Evolutionary conservation across 2,797 vertebrate genomes (phyloP).

Genomic region (Carcharodon carcharias): DNA sequence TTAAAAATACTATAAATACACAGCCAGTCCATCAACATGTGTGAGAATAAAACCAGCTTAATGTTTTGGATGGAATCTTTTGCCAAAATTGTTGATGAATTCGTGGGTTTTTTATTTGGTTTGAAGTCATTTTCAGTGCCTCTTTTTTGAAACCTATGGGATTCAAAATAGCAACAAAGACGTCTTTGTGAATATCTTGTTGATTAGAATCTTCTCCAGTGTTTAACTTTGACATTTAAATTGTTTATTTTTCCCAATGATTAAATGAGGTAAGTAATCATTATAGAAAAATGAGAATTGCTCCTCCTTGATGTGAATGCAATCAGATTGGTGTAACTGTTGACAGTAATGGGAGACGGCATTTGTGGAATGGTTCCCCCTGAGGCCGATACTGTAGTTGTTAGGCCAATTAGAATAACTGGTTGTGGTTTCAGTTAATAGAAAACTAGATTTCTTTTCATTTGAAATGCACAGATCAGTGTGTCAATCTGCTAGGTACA

Average conservation of each 20-base stretch:
- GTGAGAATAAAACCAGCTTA: background rate
- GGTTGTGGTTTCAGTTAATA: constrained; percentile 38
- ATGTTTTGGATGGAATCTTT: background rate
- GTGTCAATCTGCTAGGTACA: background rate
- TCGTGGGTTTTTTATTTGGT: background rate
- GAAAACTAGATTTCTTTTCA: constrained; percentile 31
- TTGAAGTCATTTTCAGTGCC: background rate
- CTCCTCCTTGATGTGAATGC: constrained; percentile 35
- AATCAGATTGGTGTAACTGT: constrained; percentile 32
- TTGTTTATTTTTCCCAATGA: constrained; percentile 31
- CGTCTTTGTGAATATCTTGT: constrained; percentile 25
- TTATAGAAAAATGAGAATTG: constrained; percentile 35
- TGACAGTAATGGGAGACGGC: constrained; percentile 34
- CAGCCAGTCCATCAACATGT: background rate
- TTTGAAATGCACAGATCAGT: constrained; percentile 23
- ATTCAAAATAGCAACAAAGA: constrained; percentile 13
- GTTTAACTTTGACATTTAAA: constrained; percentile 30
- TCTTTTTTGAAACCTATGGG: background rate
- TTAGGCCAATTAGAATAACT: constrained; percentile 37
- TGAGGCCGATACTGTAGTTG: constrained; percentile 31
- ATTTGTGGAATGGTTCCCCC: constrained; percentile 32
- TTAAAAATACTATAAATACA: background rate
- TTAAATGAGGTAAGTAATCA: constrained; percentile 38
- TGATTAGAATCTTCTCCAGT: constrained; percentile 30
- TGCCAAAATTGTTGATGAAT: background rate